Percentiles rank a stretch among this genome's conserved stretches.
These are phyloP conservation scores for Ernsta delagoae DNA, from an alignment of 2,888 invertebrate species.

Conservation along the genomic window DNA sequence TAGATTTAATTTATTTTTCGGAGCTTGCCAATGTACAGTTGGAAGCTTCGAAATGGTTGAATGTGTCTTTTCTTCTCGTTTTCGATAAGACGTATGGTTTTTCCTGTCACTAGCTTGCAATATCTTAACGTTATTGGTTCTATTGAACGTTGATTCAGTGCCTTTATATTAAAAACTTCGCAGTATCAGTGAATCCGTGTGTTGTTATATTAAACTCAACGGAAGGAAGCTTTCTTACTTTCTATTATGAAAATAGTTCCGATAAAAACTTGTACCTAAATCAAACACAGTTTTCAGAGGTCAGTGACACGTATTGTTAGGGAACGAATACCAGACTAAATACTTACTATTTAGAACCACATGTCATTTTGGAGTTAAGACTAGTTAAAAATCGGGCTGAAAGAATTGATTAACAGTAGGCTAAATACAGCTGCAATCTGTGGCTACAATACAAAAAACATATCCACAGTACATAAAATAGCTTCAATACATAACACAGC, in stretches of 20 bases:
- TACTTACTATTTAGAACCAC: too few relatives aligned
- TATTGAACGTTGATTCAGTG: slow-evolving; percentile 35
- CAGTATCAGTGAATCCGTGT: slow-evolving; percentile 20
- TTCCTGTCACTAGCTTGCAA: slow-evolving; percentile 35
- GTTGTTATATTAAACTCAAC: slow-evolving; percentile 21
- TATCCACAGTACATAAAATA: too few relatives aligned
- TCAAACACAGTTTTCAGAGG: not conserved
- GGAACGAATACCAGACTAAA: too few relatives aligned
- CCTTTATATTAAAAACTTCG: slow-evolving; percentile 32
- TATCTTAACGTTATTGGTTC: slow-evolving; percentile 39
- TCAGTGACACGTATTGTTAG: too few relatives aligned
- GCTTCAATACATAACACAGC: too few relatives aligned
- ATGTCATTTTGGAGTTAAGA: too few relatives aligned
- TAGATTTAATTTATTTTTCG: slow-evolving; percentile 28
- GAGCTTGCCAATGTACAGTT: slow-evolving; percentile 26
- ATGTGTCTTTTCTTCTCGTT: slow-evolving; percentile 37
- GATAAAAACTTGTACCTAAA: slow-evolving; percentile 13
- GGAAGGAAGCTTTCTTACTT: slow-evolving; percentile 24
- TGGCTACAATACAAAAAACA: too few relatives aligned
- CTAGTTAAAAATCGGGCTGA: not conserved
- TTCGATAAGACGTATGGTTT: slow-evolving; percentile 37
- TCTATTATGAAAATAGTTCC: slow-evolving; percentile 21
- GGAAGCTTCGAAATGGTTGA: slow-evolving; percentile 30
- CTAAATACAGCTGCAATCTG: too few relatives aligned
- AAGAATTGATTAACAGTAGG: not conserved